Conservation (phyloP, 1,140 invertebrate species). For the Atta colombica region DNA sequence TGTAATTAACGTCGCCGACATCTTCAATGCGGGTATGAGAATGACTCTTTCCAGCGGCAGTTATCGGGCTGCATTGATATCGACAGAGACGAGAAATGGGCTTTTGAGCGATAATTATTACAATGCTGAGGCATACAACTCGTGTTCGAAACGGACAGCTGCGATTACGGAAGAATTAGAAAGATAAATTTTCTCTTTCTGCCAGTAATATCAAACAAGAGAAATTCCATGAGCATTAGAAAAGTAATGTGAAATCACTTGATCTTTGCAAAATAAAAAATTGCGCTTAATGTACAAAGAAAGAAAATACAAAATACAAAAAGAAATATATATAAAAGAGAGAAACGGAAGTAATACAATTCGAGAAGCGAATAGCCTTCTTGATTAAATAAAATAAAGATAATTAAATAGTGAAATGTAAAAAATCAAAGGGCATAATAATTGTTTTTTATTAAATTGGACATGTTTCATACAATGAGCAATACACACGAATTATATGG, state of each 20-base stretch:
- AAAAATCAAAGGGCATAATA: not conserved
- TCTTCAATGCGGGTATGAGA: constrained; percentile 6
- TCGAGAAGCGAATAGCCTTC: not conserved
- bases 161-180: not conserved
- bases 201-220: constrained; percentile 1
- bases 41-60: constrained; percentile 17
- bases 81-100: constrained; percentile 18
- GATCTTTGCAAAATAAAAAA: not conserved
- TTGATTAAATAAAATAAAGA: not conserved
- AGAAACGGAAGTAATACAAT: not conserved
- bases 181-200: not conserved
- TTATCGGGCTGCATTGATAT: constrained; percentile 41
- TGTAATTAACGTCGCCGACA: constrained; percentile 51
- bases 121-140: constrained; percentile 18
- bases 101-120: constrained; percentile 47
- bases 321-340: not conserved
- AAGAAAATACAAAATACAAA: not conserved
- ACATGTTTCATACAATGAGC: not conserved
- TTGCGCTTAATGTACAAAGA: not conserved
- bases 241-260: not conserved
- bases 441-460: not conserved
- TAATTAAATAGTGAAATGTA: not conserved
- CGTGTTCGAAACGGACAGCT: constrained; percentile 18
- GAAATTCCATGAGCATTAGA: not conserved
- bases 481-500: not conserved